Percentiles rank a stretch among this genome's conserved stretches.
Conservation (phyloP, 2,888 invertebrate genomes). For the Lepetodrilus schrolli region DNA sequence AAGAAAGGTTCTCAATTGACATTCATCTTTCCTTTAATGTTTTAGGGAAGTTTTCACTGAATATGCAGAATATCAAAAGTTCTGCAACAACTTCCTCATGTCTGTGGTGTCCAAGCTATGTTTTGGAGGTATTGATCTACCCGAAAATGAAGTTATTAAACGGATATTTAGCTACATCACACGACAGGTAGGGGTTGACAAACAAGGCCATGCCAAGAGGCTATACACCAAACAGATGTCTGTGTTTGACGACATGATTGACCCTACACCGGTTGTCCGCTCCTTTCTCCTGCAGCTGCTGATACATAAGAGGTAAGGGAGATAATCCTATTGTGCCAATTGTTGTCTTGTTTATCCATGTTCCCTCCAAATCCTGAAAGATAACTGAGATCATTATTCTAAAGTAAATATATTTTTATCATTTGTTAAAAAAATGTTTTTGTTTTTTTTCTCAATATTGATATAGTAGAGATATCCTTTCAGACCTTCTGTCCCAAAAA, state of each 20-base stretch:
- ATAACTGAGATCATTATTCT: no score
- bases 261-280: slow-evolving; percentile 66
- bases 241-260: slow-evolving; percentile 60
- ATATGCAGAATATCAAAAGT: slow-evolving; percentile 46
- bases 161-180: slow-evolving; percentile 52
- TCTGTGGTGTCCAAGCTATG: slow-evolving; percentile 61
- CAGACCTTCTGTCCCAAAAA: no score
- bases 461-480: no score
- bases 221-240: slow-evolving; percentile 53
- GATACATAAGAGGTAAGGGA: slow-evolving; percentile 54
- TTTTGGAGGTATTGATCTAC: slow-evolving; percentile 49
- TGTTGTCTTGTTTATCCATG: no score
- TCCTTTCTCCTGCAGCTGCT: slow-evolving; percentile 66
- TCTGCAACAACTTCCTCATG: slow-evolving; percentile 61
- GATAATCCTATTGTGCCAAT: no score
- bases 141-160: slow-evolving; percentile 49
- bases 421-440: no score
- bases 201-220: not conserved
- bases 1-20: not conserved
- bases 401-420: no score
- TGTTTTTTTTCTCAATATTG: no score
- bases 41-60: slow-evolving; percentile 40
- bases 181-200: not conserved
- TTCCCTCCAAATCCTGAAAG: no score
- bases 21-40: not conserved